Percentiles rank a stretch among this genome's conserved stretches.
phyloP scores from a whole-genome alignment of 1,140 invertebrate genomes.

The Polypedilum vanderplanki region DNA sequence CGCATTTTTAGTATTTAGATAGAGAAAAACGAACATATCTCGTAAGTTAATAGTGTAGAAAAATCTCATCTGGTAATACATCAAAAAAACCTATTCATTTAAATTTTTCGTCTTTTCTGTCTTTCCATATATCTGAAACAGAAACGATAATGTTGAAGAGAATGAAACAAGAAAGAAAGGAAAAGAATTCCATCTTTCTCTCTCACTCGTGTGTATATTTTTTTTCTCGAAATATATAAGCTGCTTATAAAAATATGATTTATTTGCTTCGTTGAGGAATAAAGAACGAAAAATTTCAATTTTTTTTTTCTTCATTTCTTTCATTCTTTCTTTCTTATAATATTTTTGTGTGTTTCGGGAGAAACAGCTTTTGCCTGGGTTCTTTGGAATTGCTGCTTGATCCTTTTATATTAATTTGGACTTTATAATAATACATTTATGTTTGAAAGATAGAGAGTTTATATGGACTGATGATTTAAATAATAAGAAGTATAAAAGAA shows the following conservation, averaged over 20 bases:
- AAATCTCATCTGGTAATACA: constrained; percentile 27
- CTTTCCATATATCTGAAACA: background rate
- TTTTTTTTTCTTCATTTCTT: constrained; percentile 15
- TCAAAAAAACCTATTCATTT: constrained; percentile 19
- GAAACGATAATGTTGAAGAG: constrained; percentile 17
- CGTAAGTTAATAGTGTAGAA: constrained; percentile 14
- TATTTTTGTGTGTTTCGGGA: background rate
- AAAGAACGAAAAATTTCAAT: constrained; percentile 16
- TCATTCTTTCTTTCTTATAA: background rate
- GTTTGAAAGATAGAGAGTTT: constrained; percentile 15
- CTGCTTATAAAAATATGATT: constrained; percentile 29
- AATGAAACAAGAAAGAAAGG: background rate
- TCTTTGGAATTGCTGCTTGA: constrained; percentile 23
- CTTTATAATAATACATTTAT: constrained; percentile 29
- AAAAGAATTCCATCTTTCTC: background rate
- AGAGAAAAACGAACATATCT: constrained; percentile 4
- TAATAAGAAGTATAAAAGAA: constrained; percentile 10
- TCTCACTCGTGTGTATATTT: background rate
- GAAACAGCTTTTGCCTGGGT: constrained; percentile 21
- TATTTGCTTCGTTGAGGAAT: constrained; percentile 24
- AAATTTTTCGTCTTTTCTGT: constrained; percentile 18
- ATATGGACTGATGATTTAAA: constrained; percentile 20
- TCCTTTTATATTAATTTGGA: constrained; percentile 29
- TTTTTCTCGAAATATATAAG: constrained; percentile 9
- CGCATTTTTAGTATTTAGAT: background rate